Evolutionary conservation across 2,888 invertebrate genomes (phyloP).

Genomic region (Protodeltote pygarga): DNA sequence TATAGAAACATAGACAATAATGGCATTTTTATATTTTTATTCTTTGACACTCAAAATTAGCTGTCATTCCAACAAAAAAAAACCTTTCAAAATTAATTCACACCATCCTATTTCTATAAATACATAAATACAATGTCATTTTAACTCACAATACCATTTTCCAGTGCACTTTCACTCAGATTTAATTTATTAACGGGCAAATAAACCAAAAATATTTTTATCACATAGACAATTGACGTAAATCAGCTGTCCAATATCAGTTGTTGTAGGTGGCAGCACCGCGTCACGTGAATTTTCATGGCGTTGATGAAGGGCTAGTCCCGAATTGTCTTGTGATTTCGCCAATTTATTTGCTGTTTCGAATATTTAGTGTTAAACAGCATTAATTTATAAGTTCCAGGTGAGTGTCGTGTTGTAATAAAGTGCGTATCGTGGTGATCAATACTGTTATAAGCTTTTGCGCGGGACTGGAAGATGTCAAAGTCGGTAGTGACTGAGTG

Average conservation of each 20-base stretch:
- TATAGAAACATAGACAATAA: constrained; percentile 11
- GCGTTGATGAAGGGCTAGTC: constrained; percentile 87
- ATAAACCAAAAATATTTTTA: constrained; percentile 5
- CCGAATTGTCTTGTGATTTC: constrained; percentile 87
- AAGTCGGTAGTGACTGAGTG: constrained; percentile 70
- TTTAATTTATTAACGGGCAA: constrained; percentile 2
- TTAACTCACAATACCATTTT: background rate
- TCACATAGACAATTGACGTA: constrained; percentile 86
- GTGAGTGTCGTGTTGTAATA: constrained; percentile 69
- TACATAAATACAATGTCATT: background rate
- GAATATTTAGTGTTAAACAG: constrained; percentile 80
- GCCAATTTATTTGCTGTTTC: constrained; percentile 84
- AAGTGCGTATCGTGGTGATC: constrained; percentile 44
- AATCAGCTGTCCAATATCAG: constrained; percentile 84
- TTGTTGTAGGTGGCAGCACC: constrained; percentile 87
- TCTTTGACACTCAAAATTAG: constrained; percentile 10
- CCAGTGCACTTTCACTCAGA: background rate
- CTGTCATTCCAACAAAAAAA: background rate
- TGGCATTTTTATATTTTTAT: background rate
- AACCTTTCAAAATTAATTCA: background rate
- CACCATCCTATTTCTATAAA: background rate
- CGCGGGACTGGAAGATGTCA: constrained; percentile 81
- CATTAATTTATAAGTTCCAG: constrained; percentile 79
- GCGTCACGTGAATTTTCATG: constrained; percentile 89
- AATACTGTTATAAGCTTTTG: constrained; percentile 59